Evolutionary conservation across 2,888 invertebrate genomes (phyloP), one percentile per base, ranked within the genome.

Genomic region (Cheilosia vulpina): DNA sequence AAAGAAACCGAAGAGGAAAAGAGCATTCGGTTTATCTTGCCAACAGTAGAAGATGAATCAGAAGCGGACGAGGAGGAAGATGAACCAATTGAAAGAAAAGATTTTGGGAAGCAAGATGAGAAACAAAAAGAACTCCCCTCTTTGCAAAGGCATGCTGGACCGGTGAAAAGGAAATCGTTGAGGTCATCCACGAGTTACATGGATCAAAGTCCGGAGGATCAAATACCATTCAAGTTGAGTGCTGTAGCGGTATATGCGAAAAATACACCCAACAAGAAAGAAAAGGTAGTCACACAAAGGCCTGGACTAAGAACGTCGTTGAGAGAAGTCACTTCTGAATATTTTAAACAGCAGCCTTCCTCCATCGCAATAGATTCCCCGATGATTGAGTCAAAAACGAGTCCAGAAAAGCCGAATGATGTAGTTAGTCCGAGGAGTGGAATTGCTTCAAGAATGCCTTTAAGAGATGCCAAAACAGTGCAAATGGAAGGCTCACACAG

Each of bases 11-110:
- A 89, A 24, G 88, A 88, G 27, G 82, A 82, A 9, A 89, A 89
- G 66, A 88, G 82, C 71, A 87, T 89, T 68, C 88, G 89, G 7
- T 89, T 89, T 75, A 68, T 53, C 11, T 72, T 89, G 15, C 89
- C 89, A 19, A 31, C 79, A 1, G 45, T 71, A 21, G 87, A 87
- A 9, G 55, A 71, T 60, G 80, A 75, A 11, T 76, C 80, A 2
- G 47, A 75, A n/a, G 71, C 47, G 38, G 31, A 83, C 21, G 47
- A 68, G 0, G 41, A 68, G 0, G 41, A 60, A 1, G 80, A 79
- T 21, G 43, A 45, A 5, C 9, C 17, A 1, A 17, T 55, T n/a
- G 78, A 87, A 15, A 27, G 5, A 2, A 65, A 84, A 45, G 82
- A 87, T 27, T 60, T 47, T 41, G 66, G 76, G 27, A 19, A 53